Conservation (phyloP, 2,888 invertebrate species). For the Agapetus fuscipes region DNA sequence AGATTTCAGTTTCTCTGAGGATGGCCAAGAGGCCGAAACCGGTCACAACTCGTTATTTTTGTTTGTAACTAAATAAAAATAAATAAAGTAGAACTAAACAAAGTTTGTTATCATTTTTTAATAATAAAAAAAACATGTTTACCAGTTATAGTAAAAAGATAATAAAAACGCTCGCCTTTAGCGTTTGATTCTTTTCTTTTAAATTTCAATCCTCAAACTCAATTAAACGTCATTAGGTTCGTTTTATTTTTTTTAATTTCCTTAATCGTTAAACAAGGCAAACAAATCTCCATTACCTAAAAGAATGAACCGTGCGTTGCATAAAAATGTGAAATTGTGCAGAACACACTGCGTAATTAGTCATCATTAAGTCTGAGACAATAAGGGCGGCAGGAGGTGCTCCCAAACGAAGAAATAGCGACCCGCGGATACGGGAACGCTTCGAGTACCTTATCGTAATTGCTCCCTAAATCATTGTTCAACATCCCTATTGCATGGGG, state of each 20-base stretch:
- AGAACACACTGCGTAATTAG: conserved; percentile 20
- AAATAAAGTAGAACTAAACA: no score
- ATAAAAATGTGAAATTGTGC: conserved; percentile 21
- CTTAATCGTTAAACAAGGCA: conserved; percentile 12
- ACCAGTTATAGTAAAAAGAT: no score
- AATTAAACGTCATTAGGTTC: not conserved
- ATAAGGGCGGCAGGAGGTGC: conserved; percentile 8
- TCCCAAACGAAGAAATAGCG: conserved; percentile 17
- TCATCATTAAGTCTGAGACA: conserved; percentile 18
- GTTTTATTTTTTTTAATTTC: conserved; percentile 9
- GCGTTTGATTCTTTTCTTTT: no score
- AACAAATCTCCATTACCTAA: conserved; percentile 19
- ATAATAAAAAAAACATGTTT: no score
- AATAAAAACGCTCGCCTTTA: no score
- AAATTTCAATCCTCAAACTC: conserved; percentile 1
- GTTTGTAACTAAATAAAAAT: no score
- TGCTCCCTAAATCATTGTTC: no score
- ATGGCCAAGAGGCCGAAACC: no score
- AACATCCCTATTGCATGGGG: no score
- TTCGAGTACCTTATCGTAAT: conserved; percentile 5
- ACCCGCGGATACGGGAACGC: conserved; percentile 1
- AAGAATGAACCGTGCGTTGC: conserved; percentile 16
- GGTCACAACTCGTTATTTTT: no score
- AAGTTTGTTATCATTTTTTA: no score
- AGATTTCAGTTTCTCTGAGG: no score